Conservation (phyloP, 2,113 vertebrate species). For the Coptodon bakossiorum region DNA sequence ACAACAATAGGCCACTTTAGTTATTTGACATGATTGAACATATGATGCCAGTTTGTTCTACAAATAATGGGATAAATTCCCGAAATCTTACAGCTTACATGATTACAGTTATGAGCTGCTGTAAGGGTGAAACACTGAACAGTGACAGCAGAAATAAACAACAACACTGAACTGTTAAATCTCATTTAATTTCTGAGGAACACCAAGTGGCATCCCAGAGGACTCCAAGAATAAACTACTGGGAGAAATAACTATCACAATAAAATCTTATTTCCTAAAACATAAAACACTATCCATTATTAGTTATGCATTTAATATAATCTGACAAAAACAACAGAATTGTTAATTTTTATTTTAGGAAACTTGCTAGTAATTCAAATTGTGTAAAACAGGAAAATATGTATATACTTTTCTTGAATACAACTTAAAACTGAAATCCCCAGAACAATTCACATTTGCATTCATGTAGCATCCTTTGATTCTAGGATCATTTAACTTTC, state of each 20-base stretch:
- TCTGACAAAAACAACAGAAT: background rate
- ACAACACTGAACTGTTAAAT: background rate
- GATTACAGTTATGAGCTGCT: background rate
- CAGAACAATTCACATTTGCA: background rate
- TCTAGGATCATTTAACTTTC: background rate
- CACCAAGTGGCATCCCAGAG: background rate
- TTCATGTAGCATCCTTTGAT: background rate
- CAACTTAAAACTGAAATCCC: background rate
- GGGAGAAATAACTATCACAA: background rate
- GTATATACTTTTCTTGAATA: background rate
- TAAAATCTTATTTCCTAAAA: background rate
- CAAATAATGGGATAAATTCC: slow-evolving; percentile 14
- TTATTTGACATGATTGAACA: background rate
- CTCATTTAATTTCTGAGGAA: background rate
- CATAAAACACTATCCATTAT: background rate
- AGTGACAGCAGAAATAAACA: background rate
- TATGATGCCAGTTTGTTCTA: background rate
- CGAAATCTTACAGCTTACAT: background rate
- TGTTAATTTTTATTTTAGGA: background rate
- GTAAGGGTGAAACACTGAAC: background rate
- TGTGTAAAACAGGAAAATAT: fast-evolving
- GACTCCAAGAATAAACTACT: background rate
- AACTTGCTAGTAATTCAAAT: background rate
- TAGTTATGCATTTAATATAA: background rate
- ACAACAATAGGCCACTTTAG: background rate